Base-by-base conservation (phyloP, 2,113 vertebrate genomes). In the Uria aalge region DNA sequence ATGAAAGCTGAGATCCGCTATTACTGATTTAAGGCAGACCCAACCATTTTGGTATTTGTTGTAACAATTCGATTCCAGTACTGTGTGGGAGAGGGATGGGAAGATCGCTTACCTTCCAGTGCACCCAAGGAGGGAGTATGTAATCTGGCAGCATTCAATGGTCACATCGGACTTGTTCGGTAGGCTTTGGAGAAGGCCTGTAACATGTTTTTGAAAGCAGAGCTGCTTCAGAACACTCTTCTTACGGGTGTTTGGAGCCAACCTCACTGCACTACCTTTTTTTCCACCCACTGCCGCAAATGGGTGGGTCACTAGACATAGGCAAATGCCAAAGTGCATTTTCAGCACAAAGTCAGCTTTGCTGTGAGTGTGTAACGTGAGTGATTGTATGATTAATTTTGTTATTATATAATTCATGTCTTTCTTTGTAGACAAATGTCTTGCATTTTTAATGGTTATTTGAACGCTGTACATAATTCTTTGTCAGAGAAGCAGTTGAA, bases 401-500 rank as follows among this genome's bases (percentile, higher is more conserved):
- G 32, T 77, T 87, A 21, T 79, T 88, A 52, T 71, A 34, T 75
- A 91, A 93, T 36, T 83, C 47, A 30, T 62, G 71, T 13, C 32
- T 88, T 34, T 86, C 67, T 56, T 73, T 85, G 68, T 41, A 86
- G 94, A 93, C 68, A 81, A 81, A 78, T 38, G 43, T 62, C 36
- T 86, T 75, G 73, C 12, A 5, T 91, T 88, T 97, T 93, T 92
- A 93, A 75, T 0, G 0, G 71, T 76, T 95, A 69, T 60, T 95
- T 90, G 64, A 95, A 71, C 0, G 1, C 11, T 66, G 41, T 76
- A 68, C 60, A 40, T 94, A 86, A 79, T 90, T 93, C 75, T 85
- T 79, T 91, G 84, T 85, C 76, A 94, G 57, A 87, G 71, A 83
- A 92, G 67, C 76, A 62, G 68, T 59, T 94, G 85, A 95, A 96